A percentile compares a stretch with the other conserved stretches of the same genome.
Evolutionary conservation across 2,888 invertebrate genomes (phyloP).

Genomic region (Autographa pulchrina): DNA sequence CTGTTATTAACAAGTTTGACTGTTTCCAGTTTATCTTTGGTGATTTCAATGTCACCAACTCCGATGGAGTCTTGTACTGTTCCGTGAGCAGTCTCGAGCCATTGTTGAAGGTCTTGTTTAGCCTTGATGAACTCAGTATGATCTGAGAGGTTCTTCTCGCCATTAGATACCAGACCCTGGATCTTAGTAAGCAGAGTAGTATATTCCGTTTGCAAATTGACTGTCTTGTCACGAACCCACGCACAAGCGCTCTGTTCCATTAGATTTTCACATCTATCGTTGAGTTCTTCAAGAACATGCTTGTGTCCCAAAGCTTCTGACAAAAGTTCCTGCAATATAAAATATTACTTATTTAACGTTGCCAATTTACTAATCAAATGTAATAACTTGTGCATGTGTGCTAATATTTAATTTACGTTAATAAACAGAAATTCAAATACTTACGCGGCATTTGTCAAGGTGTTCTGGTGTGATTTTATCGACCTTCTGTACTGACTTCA

Average conservation of each 20-base stretch:
- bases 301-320: conserved; percentile 94
- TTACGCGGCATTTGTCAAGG: conserved; percentile 93
- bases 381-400: too few species aligned
- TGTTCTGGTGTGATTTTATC: conserved; percentile 94
- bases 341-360: not conserved
- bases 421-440: conserved; percentile 64
- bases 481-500: conserved; percentile 91
- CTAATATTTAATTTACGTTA: too few species aligned
- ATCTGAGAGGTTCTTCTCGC: conserved; percentile 97
- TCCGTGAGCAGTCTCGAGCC: conserved; percentile 95
- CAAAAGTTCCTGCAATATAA: conserved; percentile 89
- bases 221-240: conserved; percentile 96
- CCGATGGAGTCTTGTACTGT: conserved; percentile 95
- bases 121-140: conserved; percentile 97
- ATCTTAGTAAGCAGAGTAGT: conserved; percentile 93
- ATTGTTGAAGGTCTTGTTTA: conserved; percentile 94
- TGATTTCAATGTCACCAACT: conserved; percentile 93
- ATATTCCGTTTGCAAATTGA: conserved; percentile 95
- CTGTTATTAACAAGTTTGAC: conserved; percentile 93
- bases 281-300: conserved; percentile 94
- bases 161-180: conserved; percentile 94
- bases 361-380: not conserved
- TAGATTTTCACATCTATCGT: conserved; percentile 95
- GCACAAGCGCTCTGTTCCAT: conserved; percentile 96
- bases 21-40: conserved; percentile 94